phyloP scores from a whole-genome alignment of 2,888 invertebrate species.

The Byasa hedistus region DNA sequence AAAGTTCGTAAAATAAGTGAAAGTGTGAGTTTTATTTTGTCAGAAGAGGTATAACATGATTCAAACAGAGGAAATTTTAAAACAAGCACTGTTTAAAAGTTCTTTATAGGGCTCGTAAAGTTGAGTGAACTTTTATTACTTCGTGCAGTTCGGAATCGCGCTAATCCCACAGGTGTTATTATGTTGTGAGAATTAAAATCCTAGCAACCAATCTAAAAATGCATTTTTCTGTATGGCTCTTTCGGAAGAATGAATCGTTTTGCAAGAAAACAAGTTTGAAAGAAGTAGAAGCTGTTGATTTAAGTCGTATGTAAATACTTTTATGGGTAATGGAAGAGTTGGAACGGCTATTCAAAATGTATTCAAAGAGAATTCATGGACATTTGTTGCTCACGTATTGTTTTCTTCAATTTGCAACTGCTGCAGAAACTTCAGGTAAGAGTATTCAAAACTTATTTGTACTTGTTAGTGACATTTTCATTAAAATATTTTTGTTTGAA shows the following conservation, averaged over 20 bases:
- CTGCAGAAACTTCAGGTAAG: constrained; percentile 63
- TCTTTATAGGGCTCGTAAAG: constrained; percentile 54
- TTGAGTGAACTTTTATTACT: constrained; percentile 72
- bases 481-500: too few relatives aligned
- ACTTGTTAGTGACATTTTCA: too few relatives aligned
- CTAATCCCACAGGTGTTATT: constrained; percentile 71
- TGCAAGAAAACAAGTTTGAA: constrained; percentile 34
- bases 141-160: constrained; percentile 46
- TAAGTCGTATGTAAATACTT: constrained; percentile 35
- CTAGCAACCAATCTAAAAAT: constrained; percentile 65
- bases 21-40: neutral
- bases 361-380: constrained; percentile 49
- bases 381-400: constrained; percentile 49
- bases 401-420: constrained; percentile 42
- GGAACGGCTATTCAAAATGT: constrained; percentile 70
- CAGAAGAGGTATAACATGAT: neutral
- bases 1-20: constrained; percentile 10
- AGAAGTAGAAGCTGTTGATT: constrained; percentile 23
- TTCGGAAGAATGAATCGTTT: constrained; percentile 29
- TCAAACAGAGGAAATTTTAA: constrained; percentile 15
- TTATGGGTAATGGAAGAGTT: constrained; percentile 71
- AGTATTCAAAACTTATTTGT: neutral
- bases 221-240: constrained; percentile 36
- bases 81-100: constrained; percentile 30
- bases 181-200: constrained; percentile 71